Base-by-base conservation (phyloP, 2,113 vertebrate genomes). In the Misgurnus anguillicaudatus region DNA sequence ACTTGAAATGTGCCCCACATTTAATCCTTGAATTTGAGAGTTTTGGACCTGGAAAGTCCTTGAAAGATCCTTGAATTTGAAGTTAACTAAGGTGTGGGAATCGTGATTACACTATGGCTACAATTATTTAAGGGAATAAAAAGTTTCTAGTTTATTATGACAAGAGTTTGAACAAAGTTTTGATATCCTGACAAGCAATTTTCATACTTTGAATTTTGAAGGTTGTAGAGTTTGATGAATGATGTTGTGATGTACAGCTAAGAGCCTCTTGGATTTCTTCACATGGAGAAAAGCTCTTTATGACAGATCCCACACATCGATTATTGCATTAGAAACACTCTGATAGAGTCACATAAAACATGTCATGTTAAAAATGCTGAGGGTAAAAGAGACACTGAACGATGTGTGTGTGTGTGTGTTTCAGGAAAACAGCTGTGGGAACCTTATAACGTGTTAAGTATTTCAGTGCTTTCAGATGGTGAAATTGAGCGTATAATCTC, bases 401-500 rank as follows among this genome's bases (percentile, higher is more conserved):
- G 84, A 78, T 13, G 14, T 57, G 53, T 57, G 67, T 61, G 67
- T 71, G 24, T 58, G 68, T 45, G 55, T 70, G 69, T 58, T 68
- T 65, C 24, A 71, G 75, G 74, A 81, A 85, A 85, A 83, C 84
- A 85, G 82, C 82, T 84, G 82, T 84, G 77, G 70, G 74, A 84
- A 82, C 74, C 78, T 84, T 86, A 78, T 80, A 84, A 84, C 69
- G 73, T 74, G 75, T 84, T 84, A 83, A 83, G 84, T 85, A 83
- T 83, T 81, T 79, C 78, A 47, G 71, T 21, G 78, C 84, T 67
- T 85, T 85, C 84, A 85, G 81, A 85, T 83, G 78, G 84, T 85
- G 84, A 85, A 85, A 85, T 85, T 83, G 84, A 57, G 75, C 76
- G 82, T 77, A 83, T 83, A 85, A 85, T 85, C 67, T 85, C 79